Evolutionary conservation across 2,797 vertebrate species (phyloP).

Genomic region (Phrynocephalus forsythii): DNA sequence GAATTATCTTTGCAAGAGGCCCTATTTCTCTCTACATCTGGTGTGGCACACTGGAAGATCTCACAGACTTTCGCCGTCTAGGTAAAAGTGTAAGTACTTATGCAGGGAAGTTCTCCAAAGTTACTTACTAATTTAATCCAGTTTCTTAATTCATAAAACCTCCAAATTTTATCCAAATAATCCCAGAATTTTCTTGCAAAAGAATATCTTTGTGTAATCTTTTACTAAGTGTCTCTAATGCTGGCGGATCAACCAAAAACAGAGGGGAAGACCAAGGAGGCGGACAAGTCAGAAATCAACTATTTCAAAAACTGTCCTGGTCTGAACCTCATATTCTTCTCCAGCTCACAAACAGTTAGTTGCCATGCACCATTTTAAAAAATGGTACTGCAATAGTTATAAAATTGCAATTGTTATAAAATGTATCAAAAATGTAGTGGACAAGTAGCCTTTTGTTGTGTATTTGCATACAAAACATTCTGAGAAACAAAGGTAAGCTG

Average conservation of each 20-base stretch:
- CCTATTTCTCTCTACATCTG: neutral
- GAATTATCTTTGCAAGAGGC: neutral
- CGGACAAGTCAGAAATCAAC: neutral
- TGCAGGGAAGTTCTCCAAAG: neutral
- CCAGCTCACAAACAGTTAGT: constrained; percentile 47
- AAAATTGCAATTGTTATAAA: neutral
- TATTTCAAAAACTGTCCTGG: constrained; percentile 41
- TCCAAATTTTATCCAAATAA: constrained; percentile 33
- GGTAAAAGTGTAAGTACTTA: constrained; percentile 8
- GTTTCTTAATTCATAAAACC: constrained; percentile 47
- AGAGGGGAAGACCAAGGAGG: constrained; percentile 24
- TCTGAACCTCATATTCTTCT: constrained; percentile 45
- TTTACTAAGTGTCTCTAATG: constrained; percentile 31
- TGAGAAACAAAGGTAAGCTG: constrained; percentile 24
- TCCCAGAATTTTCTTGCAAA: neutral
- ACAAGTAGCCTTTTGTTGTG: neutral
- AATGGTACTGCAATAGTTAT: neutral
- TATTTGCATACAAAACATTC: constrained; percentile 46
- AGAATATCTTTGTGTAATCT: constrained; percentile 15
- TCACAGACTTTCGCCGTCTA: neutral
- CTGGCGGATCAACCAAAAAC: constrained; percentile 32
- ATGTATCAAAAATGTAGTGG: constrained; percentile 16
- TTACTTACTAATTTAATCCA: constrained; percentile 54
- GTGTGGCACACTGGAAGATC: constrained; percentile 50
- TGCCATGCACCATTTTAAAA: constrained; percentile 10